Base-by-base conservation (phyloP, 2,888 invertebrate species). In the Leucophora obtusa region DNA sequence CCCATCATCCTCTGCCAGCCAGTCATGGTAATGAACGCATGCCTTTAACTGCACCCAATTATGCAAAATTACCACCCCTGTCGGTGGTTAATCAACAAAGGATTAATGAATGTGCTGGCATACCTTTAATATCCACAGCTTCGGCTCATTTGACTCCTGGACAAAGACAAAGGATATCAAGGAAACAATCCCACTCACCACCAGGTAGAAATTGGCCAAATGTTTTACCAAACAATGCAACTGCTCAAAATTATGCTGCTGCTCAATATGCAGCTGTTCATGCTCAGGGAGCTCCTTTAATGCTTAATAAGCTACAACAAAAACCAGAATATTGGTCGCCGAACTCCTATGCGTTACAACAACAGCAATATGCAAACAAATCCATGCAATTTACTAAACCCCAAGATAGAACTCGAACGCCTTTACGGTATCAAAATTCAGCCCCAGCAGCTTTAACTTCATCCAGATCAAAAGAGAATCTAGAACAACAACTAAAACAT, bases 201-300 rank as follows among this genome's bases (percentile, higher is more conserved):
- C 77, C 83, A 2, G 70, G 73, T 5, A 73, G 50, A 73, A 60
- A 83, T 79, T 24, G 70, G 75, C 18, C 76, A 28, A 79, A 73
- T 35, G 73, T 85, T 15, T 21, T 51, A 21, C 47, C 35, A 1
- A 35, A 38, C 59, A 79, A 65, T 72, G 38, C 74, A 10, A 38
- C 38, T 0, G 38, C 60, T n/a, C 70, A 75, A 17, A 62, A 74
- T 51, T 78, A 68, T 62, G 71, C 78, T 14, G 75, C 59, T 0
- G 66, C 59, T 1, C 73, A 82, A 58, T 75, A 75, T 58, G 58
- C 71, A 11, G 96, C 96, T 14, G 94, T 95, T 86, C 96, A 96
- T 89, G 95, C 96, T 6, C 96, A 96, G 88, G 96, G 96, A 54
- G 95, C 94, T 56, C 96, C 96, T n/a, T 91, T 96, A 82, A 95